These are phyloP conservation scores for Alauda arvensis DNA, from an alignment of 2,797 vertebrate species.

Conservation along the genomic window DNA sequence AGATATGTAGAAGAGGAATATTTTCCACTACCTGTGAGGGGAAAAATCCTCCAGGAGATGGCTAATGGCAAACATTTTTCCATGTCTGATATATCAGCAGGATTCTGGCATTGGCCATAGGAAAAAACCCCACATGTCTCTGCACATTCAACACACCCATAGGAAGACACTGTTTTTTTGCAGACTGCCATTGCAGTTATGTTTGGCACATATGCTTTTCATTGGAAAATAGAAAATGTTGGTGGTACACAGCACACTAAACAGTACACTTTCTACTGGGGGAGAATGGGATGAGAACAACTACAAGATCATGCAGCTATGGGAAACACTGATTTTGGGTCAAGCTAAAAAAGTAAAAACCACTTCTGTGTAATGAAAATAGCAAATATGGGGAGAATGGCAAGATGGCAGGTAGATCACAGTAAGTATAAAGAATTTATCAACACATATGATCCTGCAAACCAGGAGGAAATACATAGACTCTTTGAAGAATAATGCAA, in stretches of 20 bases:
- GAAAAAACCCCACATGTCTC: constrained; percentile 40
- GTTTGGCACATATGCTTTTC: not conserved
- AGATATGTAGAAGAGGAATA: constrained; percentile 20
- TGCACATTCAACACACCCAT: constrained; percentile 12
- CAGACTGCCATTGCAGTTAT: constrained; percentile 2
- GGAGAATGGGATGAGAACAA: not conserved
- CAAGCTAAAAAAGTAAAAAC: not conserved
- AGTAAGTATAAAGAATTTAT: not conserved
- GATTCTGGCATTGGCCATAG: constrained; percentile 32
- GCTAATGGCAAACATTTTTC: constrained; percentile 36
- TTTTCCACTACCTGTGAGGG: constrained; percentile 33
- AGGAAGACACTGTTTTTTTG: not conserved
- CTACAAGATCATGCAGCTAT: not conserved
- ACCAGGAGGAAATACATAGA: not conserved
- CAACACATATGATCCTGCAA: not conserved
- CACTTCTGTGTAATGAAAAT: not conserved
- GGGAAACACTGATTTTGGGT: not conserved
- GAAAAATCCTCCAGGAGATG: constrained; percentile 27
- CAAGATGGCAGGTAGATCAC: not conserved
- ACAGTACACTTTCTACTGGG: not conserved
- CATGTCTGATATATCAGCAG: constrained; percentile 26
- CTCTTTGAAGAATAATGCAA: not conserved
- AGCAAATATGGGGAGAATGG: not conserved
- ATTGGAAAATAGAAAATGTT: not conserved
- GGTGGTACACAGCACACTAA: not conserved